Evolutionary conservation across 1,140 invertebrate genomes (phyloP), one percentile per base, ranked within the genome.

Genomic region (Eubasilissa regina): DNA sequence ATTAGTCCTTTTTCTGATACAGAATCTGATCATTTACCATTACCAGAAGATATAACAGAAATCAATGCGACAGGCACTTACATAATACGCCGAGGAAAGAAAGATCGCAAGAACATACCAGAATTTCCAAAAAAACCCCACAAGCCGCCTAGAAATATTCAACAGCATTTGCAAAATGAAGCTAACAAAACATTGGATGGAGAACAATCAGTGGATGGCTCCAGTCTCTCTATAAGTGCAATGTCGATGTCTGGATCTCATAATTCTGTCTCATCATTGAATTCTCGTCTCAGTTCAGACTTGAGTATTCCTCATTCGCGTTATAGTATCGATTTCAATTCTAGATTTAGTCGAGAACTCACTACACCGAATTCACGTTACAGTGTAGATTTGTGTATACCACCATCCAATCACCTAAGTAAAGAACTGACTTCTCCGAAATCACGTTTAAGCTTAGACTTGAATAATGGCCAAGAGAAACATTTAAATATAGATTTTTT

Each of bases 21-120:
- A 4, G 87, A 89, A 66, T 91, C 91, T 80, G 87, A 93, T 85
- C 83, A 91, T 84, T 81, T 90, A 87, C 83, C 90, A 83, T 70
- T 91, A 84, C 78, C 90, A 84, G 84, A 87, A 55, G 83, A 87
- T 17, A 83, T 88, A 83, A 83, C 91, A 78, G 92, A 93, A 80
- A 83, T 93, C 4, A 91, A 90, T 19, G 91, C 91, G 45, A 90
- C 87, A 55, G 93, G 93, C n/a, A 95, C 93, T 10, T 95, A 94
- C 83, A 92, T 95, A 8, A 94, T 95, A 73, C 86, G 94, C 17
- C 91, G 93, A 64, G 93, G 91, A 85, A 83, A 90, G 89, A 84
- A 92, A 56, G 81, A 83, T 58, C 81, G 89, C 47, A 90, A 90
- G 84, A 87, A 90, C 70, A 84, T 90, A 80, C 89, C 89, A 35